Evolutionary conservation across 2,113 vertebrate genomes (phyloP).

Genomic region (Aegotheles bennettii): DNA sequence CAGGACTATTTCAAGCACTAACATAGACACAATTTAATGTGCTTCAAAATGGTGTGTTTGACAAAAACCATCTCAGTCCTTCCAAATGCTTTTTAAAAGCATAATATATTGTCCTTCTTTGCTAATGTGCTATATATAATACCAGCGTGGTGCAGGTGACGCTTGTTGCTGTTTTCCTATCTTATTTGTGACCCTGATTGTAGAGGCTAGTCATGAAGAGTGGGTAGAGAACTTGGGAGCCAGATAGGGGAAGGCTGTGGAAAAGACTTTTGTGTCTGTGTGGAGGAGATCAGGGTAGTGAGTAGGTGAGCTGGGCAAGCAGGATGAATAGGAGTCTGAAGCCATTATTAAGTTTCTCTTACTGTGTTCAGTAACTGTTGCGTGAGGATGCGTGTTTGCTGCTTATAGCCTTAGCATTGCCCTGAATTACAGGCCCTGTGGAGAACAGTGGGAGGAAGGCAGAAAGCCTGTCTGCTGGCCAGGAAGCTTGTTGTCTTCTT

Average conservation of each 20-base stretch:
- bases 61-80: neutral
- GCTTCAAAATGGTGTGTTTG: neutral
- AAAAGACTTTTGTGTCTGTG: neutral
- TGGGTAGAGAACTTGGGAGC: neutral
- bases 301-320: neutral
- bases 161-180: neutral
- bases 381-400: neutral
- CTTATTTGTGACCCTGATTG: neutral
- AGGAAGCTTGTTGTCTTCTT: neutral
- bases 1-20: neutral
- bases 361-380: neutral
- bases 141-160: neutral
- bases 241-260: neutral
- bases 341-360: neutral
- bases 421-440: neutral
- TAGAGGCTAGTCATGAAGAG: neutral
- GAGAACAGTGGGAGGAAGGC: neutral
- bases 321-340: neutral
- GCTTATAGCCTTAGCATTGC: neutral
- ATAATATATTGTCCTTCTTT: neutral
- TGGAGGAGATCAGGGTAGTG: neutral
- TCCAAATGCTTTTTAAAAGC: neutral
- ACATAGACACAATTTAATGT: neutral
- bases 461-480: slow-evolving; percentile 2
- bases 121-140: neutral